Evolutionary conservation across 2,888 invertebrate species (phyloP).

Genomic region (Lottia scabra): DNA sequence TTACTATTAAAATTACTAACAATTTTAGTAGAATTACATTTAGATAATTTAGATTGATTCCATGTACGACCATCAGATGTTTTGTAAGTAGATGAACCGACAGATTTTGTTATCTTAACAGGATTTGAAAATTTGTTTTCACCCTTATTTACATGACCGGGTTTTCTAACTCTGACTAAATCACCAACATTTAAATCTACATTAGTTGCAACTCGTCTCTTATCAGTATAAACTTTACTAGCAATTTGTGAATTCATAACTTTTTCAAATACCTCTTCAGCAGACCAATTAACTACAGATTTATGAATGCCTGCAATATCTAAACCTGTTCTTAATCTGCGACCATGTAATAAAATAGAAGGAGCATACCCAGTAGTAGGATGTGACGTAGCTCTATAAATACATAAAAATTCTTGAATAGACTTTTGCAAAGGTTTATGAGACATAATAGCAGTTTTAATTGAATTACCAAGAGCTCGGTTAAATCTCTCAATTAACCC

Average conservation of each 20-base stretch:
- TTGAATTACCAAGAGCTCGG: neutral
- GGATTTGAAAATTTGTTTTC: neutral
- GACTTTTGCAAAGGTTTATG: neutral
- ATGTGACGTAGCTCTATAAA: neutral
- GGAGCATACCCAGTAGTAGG: neutral
- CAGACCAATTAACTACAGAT: neutral
- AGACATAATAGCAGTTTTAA: neutral
- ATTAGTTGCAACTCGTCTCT: neutral
- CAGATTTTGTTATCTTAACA: neutral
- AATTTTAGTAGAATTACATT: too few relatives aligned
- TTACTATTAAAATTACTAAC: too few relatives aligned
- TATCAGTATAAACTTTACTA: neutral
- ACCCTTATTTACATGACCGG: neutral
- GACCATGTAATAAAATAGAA: neutral
- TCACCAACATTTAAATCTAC: neutral
- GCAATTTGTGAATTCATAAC: neutral
- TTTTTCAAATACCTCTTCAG: neutral
- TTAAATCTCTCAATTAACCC: conserved; percentile 47
- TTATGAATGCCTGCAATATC: neutral
- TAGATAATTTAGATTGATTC: neutral
- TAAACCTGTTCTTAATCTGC: neutral
- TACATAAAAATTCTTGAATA: neutral
- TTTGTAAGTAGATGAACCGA: neutral
- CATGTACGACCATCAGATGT: neutral
- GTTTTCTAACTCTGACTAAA: neutral